Evolutionary conservation across 2,797 vertebrate species (phyloP).

Genomic region (Acridotheres tristis): DNA sequence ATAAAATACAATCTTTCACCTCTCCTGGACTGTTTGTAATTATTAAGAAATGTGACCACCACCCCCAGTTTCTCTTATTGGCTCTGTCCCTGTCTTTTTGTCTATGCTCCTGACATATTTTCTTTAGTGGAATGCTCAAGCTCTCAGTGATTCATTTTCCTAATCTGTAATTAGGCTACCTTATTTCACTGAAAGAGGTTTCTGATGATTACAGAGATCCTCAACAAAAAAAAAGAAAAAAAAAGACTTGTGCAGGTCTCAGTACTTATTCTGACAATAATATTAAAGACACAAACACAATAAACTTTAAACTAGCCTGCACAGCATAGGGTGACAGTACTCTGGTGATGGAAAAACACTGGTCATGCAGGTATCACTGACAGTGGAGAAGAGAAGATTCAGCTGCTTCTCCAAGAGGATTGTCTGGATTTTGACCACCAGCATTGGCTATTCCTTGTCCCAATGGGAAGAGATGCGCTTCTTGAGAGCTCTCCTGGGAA

Average conservation of each 20-base stretch:
- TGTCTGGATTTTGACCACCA: not conserved
- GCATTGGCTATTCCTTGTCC: not conserved
- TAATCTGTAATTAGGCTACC: not conserved
- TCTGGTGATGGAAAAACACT: not conserved
- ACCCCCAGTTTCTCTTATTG: not conserved
- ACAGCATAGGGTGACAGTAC: not conserved
- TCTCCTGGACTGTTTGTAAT: not conserved
- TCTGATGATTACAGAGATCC: not conserved
- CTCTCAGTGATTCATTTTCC: not conserved
- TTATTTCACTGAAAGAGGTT: not conserved
- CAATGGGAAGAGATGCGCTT: accelerated
- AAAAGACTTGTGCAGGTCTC: not conserved
- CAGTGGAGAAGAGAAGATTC: not conserved
- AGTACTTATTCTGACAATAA: not conserved
- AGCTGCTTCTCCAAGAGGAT: not conserved
- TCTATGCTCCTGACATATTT: not conserved
- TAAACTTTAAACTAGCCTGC: not conserved
- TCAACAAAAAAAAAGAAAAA: not conserved
- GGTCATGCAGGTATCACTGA: not conserved
- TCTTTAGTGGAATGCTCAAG: not conserved
- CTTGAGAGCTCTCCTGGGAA: not conserved
- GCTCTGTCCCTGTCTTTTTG: not conserved
- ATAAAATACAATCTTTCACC: not conserved
- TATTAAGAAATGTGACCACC: not conserved
- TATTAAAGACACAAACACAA: not conserved